Conservation (phyloP, 30 jellyfish, hydroid and myxozoan genomes). For the Sanderia malayensis region DNA sequence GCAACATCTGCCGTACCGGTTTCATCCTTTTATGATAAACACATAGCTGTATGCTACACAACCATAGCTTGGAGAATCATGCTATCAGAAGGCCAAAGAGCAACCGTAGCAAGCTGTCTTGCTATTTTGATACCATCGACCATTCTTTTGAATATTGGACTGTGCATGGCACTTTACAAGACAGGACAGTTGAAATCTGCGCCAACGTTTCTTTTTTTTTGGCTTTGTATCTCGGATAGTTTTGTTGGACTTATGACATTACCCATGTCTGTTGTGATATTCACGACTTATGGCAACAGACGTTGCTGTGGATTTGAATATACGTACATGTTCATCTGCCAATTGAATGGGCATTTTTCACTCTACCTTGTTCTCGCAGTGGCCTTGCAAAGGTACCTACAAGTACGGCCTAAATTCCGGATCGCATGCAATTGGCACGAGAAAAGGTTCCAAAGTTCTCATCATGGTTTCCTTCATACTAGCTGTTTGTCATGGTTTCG, state of each 20-base stretch:
- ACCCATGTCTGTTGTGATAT: constrained; percentile 20
- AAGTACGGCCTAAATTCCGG: not conserved
- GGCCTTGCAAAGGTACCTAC: constrained; percentile 33
- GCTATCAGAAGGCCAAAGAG: constrained; percentile 3
- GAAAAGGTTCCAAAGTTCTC: not conserved
- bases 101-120: not conserved
- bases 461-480: not conserved
- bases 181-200: constrained; percentile 5
- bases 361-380: constrained; percentile 25
- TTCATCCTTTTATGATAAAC: no score
- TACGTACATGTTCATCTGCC: constrained; percentile 25
- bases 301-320: constrained; percentile 54
- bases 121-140: constrained; percentile 34
- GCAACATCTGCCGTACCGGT: no score
- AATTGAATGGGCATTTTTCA: constrained; percentile 51
- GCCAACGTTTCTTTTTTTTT: constrained; percentile 23
- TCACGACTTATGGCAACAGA: constrained; percentile 1
- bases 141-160: not conserved
- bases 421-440: not conserved
- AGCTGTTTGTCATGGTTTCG: constrained; percentile 37
- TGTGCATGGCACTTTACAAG: constrained; percentile 40
- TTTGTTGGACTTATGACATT: constrained; percentile 25
- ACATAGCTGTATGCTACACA: no score
- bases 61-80: constrained; percentile 31
- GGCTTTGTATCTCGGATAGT: constrained; percentile 30